Conservation (phyloP, 1,140 invertebrate genomes). For the Nixonia krombeini region DNA sequence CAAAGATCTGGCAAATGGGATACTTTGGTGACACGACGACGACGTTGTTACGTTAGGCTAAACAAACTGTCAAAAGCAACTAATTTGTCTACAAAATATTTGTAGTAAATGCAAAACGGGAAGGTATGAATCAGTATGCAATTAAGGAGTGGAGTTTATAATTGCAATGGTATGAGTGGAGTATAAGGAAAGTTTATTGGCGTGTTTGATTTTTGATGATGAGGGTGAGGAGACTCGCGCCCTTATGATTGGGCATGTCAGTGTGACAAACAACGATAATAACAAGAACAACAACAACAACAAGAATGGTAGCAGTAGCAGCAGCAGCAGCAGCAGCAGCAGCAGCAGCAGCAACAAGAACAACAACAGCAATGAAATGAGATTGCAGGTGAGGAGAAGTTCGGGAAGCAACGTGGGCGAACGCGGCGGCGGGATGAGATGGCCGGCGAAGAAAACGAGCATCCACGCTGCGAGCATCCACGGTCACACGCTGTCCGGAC, state of each 20-base stretch:
- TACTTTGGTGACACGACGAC: too few species aligned
- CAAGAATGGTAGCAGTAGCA: too few species aligned
- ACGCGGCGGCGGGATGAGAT: constrained; percentile 17
- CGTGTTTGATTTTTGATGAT: constrained; percentile 19
- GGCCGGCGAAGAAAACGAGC: constrained; percentile 5
- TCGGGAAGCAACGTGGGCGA: constrained; percentile 35
- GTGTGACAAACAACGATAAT: too few species aligned
- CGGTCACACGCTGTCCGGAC: constrained; percentile 62
- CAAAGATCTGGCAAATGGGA: too few species aligned
- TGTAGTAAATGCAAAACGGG: too few species aligned
- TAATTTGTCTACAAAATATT: too few species aligned
- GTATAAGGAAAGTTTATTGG: constrained; percentile 16
- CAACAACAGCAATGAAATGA: background rate
- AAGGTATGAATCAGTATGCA: too few species aligned
- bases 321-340: constrained; percentile 39
- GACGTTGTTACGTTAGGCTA: too few species aligned
- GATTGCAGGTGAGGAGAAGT: constrained; percentile 43
- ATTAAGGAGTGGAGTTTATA: too few species aligned
- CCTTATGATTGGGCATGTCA: constrained; percentile 40
- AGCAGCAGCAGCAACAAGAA: too few species aligned
- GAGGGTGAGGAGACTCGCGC: constrained; percentile 25
- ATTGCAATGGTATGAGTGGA: constrained; percentile 49
- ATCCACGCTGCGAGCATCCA: constrained; percentile 32
- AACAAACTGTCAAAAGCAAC: too few species aligned
- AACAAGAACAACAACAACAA: constrained; percentile 41